phyloP scores from a whole-genome alignment of 2,797 vertebrate genomes.

The Sternotherus odoratus region DNA sequence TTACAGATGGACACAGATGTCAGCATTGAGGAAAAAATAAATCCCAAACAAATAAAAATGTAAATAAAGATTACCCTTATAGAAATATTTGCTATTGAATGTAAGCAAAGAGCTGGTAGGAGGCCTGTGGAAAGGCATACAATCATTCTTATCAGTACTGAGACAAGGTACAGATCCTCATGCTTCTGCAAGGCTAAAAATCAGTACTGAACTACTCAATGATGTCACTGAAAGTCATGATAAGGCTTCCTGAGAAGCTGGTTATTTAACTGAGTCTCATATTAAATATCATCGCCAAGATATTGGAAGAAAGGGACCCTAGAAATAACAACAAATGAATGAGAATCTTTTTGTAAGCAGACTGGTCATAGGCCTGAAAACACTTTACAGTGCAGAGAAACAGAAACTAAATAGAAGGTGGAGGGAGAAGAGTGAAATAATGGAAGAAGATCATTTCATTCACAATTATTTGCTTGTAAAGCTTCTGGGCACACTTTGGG shows the following conservation, averaged over 20 bases:
- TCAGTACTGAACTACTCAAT: not conserved
- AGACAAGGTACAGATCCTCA: not conserved
- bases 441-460: not conserved
- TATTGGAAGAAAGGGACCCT: not conserved
- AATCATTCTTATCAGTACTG: not conserved
- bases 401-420: not conserved
- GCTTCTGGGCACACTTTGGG: not conserved
- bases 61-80: conserved; percentile 34
- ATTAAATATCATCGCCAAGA: not conserved
- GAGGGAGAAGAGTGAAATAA: not conserved
- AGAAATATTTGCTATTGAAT: conserved; percentile 28
- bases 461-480: not conserved
- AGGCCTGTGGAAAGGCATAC: not conserved
- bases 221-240: not conserved
- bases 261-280: not conserved
- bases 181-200: not conserved
- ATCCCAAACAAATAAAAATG: conserved; percentile 24
- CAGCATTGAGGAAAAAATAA: conserved; percentile 42
- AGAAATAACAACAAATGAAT: not conserved
- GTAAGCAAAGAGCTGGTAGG: not conserved
- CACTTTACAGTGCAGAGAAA: not conserved
- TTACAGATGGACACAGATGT: conserved; percentile 48
- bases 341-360: not conserved
- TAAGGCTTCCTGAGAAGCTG: not conserved
- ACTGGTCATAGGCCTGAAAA: not conserved